Evolutionary conservation across 2,113 vertebrate species (phyloP).

Genomic region (Centropus unirufus): DNA sequence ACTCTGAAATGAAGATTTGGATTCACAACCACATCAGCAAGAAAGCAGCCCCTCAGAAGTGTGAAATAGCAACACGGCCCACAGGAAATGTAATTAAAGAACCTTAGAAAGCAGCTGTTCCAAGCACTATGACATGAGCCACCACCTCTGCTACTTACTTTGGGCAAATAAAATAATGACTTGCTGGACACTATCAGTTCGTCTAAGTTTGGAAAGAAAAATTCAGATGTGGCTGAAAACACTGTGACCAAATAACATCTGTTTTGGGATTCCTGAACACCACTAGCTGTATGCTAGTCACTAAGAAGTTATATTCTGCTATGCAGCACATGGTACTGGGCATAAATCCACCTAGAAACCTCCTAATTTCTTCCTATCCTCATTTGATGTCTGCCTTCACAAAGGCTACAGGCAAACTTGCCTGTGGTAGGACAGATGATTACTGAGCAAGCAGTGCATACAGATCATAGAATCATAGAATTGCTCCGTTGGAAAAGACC

Average conservation of each 20-base stretch:
- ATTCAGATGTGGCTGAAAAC: not conserved
- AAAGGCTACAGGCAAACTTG: not conserved
- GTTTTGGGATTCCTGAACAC: not conserved
- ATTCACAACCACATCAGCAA: not conserved
- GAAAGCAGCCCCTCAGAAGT: not conserved
- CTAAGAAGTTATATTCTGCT: not conserved
- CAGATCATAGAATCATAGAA: too few relatives aligned
- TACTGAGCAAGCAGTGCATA: not conserved
- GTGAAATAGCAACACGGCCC: not conserved
- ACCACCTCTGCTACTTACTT: not conserved
- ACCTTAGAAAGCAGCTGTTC: not conserved
- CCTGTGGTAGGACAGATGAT: not conserved
- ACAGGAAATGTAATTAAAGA: not conserved
- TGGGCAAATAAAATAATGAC: not conserved
- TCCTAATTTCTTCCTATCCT: not conserved
- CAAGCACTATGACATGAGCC: not conserved
- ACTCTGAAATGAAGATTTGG: not conserved
- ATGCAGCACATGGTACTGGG: not conserved
- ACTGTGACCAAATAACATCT: not conserved
- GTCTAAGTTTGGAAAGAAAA: not conserved
- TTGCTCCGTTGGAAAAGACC: too few relatives aligned
- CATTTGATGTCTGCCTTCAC: not conserved
- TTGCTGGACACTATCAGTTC: not conserved
- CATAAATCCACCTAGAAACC: not conserved
- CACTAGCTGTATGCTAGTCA: not conserved